Conservation (phyloP, 37 sponge, comb jelly and placozoan genomes). For the Lycopodina hypogea region DNA sequence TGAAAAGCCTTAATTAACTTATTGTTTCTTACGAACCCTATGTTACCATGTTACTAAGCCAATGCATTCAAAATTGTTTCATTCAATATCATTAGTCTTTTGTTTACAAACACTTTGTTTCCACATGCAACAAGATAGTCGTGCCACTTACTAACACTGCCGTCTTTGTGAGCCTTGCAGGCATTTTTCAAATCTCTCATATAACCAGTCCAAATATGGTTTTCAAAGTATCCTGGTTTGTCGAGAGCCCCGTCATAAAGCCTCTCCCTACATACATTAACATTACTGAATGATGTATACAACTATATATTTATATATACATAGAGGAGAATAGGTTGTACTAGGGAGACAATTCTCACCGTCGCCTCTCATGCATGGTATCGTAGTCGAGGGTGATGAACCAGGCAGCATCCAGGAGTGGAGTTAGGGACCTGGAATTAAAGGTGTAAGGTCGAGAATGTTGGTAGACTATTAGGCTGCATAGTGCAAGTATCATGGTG, state of each 20-base stretch:
- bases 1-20: too few relatives aligned
- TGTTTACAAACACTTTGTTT: too few relatives aligned
- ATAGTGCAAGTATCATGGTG: too few relatives aligned
- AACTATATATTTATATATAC: background rate
- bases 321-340: background rate
- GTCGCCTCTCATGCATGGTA: conserved; percentile 23
- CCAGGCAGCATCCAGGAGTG: conserved; percentile 10
- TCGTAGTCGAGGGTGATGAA: conserved; percentile 58
- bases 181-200: conserved; percentile 15
- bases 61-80: too few relatives aligned
- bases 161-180: conserved; percentile 1
- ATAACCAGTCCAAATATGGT: conserved; percentile 57
- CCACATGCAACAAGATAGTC: too few relatives aligned
- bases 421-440: conserved; percentile 13
- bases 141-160: conserved; percentile 2
- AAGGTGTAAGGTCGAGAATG: too few relatives aligned
- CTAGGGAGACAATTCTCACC: conserved; percentile 2
- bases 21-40: too few relatives aligned
- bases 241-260: conserved; percentile 6
- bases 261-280: background rate
- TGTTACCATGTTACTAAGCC: too few relatives aligned
- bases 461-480: too few relatives aligned
- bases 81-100: too few relatives aligned
- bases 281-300: background rate
- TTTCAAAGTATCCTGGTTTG: conserved; percentile 52